phyloP scores from a whole-genome alignment of 1,140 invertebrate genomes.

The Tachypleus tridentatus region DNA sequence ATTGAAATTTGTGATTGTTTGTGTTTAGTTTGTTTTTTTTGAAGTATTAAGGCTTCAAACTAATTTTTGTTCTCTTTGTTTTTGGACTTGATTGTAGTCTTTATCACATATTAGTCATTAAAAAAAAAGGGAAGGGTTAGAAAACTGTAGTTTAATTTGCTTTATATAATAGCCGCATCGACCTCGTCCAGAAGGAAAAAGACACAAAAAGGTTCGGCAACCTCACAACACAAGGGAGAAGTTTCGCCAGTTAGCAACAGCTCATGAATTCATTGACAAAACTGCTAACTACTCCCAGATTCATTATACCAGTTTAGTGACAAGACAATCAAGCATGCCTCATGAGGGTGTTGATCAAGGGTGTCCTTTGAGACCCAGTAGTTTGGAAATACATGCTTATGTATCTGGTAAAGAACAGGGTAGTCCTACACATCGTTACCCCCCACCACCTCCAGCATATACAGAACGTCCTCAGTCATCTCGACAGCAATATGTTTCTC shows the following conservation, averaged over 20 bases:
- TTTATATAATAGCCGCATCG: conserved; percentile 15
- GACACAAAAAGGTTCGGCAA: conserved; percentile 65
- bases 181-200: conserved; percentile 26
- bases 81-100: background rate
- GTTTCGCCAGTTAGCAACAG: conserved; percentile 62
- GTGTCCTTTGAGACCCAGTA: conserved; percentile 55
- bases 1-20: too few species aligned
- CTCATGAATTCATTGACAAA: conserved; percentile 23
- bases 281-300: conserved; percentile 1
- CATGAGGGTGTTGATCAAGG: conserved; percentile 17
- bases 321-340: background rate
- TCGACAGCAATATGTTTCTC: conserved; percentile 17
- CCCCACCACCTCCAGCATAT: conserved; percentile 25
- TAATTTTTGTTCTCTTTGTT: conserved; percentile 10
- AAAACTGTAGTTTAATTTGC: too few species aligned
- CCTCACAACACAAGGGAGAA: conserved; percentile 75
- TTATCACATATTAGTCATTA: background rate
- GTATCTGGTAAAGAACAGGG: conserved; percentile 11
- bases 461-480: conserved; percentile 24
- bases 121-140: too few species aligned
- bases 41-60: too few species aligned
- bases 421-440: conserved; percentile 26
- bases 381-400: conserved; percentile 44
- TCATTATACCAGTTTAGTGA: background rate
- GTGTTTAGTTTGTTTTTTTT: too few species aligned